A percentile compares a stretch with the other conserved stretches of the same genome.
Evolutionary conservation across 1,140 invertebrate genomes (phyloP).

Genomic region (Drosophila pseudoobscura): DNA sequence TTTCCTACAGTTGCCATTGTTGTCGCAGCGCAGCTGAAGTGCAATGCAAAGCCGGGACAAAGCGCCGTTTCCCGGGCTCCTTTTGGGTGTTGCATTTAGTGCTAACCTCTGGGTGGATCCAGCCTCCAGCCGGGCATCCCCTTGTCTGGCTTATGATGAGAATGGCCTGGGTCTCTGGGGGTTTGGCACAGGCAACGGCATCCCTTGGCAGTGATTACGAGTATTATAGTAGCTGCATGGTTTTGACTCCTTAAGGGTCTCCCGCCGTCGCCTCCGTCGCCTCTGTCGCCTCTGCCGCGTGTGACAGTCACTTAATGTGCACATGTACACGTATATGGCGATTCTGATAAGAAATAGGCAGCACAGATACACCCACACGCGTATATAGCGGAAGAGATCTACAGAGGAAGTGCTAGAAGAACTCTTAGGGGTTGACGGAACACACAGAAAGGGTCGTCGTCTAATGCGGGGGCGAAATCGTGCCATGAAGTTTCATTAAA

Average conservation of each 20-base stretch:
- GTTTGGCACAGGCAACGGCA: constrained; percentile 9
- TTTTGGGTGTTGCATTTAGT: constrained; percentile 49
- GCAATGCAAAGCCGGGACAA: constrained; percentile 49
- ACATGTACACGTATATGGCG: constrained; percentile 32
- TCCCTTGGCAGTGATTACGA: constrained; percentile 61
- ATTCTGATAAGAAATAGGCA: constrained; percentile 32
- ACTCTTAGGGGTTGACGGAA: constrained; percentile 12
- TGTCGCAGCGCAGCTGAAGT: constrained; percentile 41
- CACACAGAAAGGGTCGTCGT: background rate
- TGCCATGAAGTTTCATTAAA: constrained; percentile 36
- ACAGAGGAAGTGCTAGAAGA: constrained; percentile 21
- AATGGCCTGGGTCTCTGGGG: constrained; percentile 37
- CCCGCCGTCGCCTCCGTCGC: constrained; percentile 19
- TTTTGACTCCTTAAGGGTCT: constrained; percentile 57
- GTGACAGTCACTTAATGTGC: constrained; percentile 50
- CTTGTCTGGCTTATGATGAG: constrained; percentile 50
- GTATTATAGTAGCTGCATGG: constrained; percentile 48
- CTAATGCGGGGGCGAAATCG: constrained; percentile 2
- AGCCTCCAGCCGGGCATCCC: constrained; percentile 18
- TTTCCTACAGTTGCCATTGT: constrained; percentile 21
- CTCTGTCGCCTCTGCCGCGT: constrained; percentile 20
- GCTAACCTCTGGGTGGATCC: constrained; percentile 31
- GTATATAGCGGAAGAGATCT: background rate
- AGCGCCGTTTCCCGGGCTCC: constrained; percentile 27
- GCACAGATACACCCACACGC: background rate